Conservation (phyloP, 2,113 vertebrate species). For the Ancistrus triradiatus region DNA sequence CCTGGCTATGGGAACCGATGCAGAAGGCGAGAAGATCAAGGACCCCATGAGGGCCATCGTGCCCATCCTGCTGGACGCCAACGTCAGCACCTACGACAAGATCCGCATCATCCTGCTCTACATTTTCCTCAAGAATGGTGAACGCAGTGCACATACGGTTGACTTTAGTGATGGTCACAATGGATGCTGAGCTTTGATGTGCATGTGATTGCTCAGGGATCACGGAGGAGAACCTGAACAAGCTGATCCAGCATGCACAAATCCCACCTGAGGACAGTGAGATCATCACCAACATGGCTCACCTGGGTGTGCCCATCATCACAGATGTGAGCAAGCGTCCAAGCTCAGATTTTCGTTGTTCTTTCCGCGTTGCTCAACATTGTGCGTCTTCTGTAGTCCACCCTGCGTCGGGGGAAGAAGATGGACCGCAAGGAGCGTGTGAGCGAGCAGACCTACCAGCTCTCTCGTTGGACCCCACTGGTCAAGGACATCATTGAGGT, state of each 20-base stretch:
- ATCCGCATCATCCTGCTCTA: slow-evolving; percentile 98
- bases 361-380: not conserved
- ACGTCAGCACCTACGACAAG: slow-evolving; percentile 87
- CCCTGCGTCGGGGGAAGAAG: slow-evolving; percentile 71
- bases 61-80: slow-evolving; percentile 88
- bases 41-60: slow-evolving; percentile 98
- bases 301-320: slow-evolving; percentile 90
- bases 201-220: slow-evolving; percentile 72
- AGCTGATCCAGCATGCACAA: slow-evolving; percentile 94
- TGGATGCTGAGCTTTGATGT: not conserved
- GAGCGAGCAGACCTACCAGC: slow-evolving; percentile 97
- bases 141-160: slow-evolving; percentile 22
- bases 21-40: slow-evolving; percentile 98
- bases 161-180: not conserved
- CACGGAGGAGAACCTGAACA: slow-evolving; percentile 96
- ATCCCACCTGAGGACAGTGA: slow-evolving; percentile 97
- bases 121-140: slow-evolving; percentile 95
- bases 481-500: slow-evolving; percentile 98
- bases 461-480: slow-evolving; percentile 91
- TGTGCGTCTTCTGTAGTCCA: slow-evolving; percentile 29
- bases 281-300: slow-evolving; percentile 98
- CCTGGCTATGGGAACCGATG: slow-evolving; percentile 91
- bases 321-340: slow-evolving; percentile 76
- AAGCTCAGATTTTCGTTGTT: not conserved
- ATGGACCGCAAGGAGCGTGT: slow-evolving; percentile 91